Conservation (phyloP, 2,797 vertebrate species). For the Takifugu ocellatus region DNA sequence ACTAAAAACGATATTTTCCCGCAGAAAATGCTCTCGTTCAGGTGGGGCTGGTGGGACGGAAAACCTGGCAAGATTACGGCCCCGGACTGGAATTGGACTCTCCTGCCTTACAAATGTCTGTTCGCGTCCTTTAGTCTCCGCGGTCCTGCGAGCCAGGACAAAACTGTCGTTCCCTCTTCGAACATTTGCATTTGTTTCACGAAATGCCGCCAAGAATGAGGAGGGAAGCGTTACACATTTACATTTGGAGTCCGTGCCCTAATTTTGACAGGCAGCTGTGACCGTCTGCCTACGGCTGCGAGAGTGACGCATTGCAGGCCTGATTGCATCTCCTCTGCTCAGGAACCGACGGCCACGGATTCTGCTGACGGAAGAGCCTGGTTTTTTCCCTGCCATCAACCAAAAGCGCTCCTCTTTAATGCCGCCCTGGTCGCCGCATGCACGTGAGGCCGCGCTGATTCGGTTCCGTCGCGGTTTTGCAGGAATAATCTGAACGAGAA, state of each 20-base stretch:
- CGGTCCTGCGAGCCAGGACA: no score
- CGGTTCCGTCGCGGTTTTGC: no score
- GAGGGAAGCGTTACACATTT: conserved; percentile 24
- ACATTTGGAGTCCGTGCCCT: conserved; percentile 36
- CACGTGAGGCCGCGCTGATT: no score
- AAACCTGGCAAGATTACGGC: no score
- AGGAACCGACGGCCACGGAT: conserved; percentile 20
- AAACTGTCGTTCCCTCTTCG: no score
- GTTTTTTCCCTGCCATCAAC: conserved; percentile 8
- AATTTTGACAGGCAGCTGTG: conserved; percentile 60
- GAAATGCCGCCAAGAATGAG: conserved; percentile 13
- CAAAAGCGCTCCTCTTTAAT: conserved; percentile 13
- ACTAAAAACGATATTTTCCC: no score
- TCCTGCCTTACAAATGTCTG: no score
- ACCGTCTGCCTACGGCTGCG: conserved; percentile 41
- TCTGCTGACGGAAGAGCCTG: conserved; percentile 10
- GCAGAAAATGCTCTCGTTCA: no score
- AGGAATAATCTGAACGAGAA: conserved; percentile 1
- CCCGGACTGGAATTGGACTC: no score
- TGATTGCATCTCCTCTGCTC: conserved; percentile 35
- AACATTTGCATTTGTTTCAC: neutral
- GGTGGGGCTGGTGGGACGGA: no score
- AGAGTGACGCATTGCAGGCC: conserved; percentile 56
- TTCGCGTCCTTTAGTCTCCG: no score
- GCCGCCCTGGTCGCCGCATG: neutral